These are phyloP conservation scores for Notechis scutatus DNA, from an alignment of 2,113 vertebrate genomes.

Conservation along the genomic window DNA sequence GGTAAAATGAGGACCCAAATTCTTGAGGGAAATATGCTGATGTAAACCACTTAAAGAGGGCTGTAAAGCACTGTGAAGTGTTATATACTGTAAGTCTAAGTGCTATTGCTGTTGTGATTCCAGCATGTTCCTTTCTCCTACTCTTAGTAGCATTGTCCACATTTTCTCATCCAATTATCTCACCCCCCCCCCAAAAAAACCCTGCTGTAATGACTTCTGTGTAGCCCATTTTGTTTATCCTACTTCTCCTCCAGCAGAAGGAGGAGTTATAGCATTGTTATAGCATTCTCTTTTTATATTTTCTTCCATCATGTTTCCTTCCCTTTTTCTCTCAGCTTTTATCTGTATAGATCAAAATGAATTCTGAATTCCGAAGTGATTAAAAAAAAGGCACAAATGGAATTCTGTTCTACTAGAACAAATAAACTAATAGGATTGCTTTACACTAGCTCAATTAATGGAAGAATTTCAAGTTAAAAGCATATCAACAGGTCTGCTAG, in stretches of 20 bases:
- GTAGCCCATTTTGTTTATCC: too few species aligned
- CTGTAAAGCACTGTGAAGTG: too few species aligned
- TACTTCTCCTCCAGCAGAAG: too few species aligned
- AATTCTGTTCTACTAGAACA: not conserved
- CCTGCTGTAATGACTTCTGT: not conserved
- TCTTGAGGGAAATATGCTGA: too few species aligned
- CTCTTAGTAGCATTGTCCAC: not conserved
- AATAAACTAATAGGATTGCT: not conserved
- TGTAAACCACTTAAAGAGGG: too few species aligned
- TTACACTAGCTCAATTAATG: not conserved
- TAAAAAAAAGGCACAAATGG: not conserved
- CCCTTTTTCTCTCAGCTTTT: not conserved
- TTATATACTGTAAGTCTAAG: too few species aligned
- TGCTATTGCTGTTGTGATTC: not conserved
- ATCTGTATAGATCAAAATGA: not conserved
- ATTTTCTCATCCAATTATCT: not conserved
- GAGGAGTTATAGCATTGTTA: not conserved
- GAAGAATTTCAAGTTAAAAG: not conserved
- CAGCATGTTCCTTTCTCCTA: not conserved
- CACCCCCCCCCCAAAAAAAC: not conserved
- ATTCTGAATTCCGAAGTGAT: not conserved
- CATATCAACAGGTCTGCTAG: not conserved
- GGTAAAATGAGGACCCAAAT: too few species aligned
- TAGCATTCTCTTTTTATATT: not conserved
- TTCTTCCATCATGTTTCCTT: not conserved